Base-by-base conservation (phyloP, 2,888 invertebrate species). In the Lycophotia porphyrea region DNA sequence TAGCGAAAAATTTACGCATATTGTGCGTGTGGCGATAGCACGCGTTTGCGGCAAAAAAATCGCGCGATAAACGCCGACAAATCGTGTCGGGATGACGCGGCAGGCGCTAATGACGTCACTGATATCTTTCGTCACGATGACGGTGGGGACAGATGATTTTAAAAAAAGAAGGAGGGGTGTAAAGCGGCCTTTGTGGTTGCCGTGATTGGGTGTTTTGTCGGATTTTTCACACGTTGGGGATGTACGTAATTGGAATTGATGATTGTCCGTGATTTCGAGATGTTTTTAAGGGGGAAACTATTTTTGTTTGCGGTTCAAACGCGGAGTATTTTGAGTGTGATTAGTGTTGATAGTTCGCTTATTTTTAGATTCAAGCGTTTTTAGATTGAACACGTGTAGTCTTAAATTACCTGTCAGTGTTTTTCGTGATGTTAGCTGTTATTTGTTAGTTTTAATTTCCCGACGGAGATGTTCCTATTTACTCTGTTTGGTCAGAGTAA, bases 231-330 rank as follows among this genome's bases (percentile, higher is more conserved):
- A 95, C 95, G 93, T 93, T 87, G 89, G 92, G 91, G 92, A 94
- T 94, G 92, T 90, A 84, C 88, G 93, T 96, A 94, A 96, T 96
- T 96, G 94, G 95, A 89, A 96, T 96, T 96, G 93, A 96, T 96
- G 96, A 92, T 94, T 92, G 93, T 90, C 87, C 83, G 87, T 88
- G 87, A 88, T 90, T 88, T 89, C 87, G 85, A 84, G 44, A 77
- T 84, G 88, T 90, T 90, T 88, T 88, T 81, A 85, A 85, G 65
- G 88, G 87, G 88, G 87, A 78, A 84, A 85, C 86, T 89, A 89
- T 90, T 86, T 83, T 88, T 86, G 88, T 85, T 86, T 81, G 87
- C 78, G 72, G 88, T 88, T 84, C 84, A 47, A 78, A 69, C 78
- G 78, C 76, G 64, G 76, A 70, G 77, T 87, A 87, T 87, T 87